A percentile compares a stretch with the other conserved stretches of the same genome.
These are phyloP conservation scores for Drosophila longiperda DNA, from an alignment of 2,888 invertebrate genomes.

Conservation along the genomic window DNA sequence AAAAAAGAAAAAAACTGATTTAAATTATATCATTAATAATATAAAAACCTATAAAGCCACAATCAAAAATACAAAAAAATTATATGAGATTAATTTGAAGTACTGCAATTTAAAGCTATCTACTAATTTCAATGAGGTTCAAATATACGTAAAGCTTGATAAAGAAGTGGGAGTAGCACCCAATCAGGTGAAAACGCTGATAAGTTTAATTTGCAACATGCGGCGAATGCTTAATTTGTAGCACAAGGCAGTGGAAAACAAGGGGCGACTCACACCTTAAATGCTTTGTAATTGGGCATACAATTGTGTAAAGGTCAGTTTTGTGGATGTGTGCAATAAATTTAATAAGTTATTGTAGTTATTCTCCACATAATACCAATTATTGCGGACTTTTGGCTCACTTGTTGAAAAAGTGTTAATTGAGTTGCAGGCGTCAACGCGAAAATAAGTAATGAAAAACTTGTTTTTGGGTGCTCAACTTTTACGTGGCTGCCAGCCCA, in stretches of 20 bases:
- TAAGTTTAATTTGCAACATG: slow-evolving; percentile 11
- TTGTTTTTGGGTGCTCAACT: slow-evolving; percentile 35
- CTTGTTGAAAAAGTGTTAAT: slow-evolving; percentile 57
- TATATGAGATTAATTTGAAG: not conserved
- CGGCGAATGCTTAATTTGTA: slow-evolving; percentile 29
- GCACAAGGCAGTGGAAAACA: not conserved
- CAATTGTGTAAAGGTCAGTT: slow-evolving; percentile 59
- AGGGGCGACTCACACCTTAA: not conserved
- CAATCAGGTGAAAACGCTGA: slow-evolving; percentile 9
- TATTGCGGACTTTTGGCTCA: not conserved
- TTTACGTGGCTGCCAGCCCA: slow-evolving; percentile 45
- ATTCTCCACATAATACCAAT: slow-evolving; percentile 21
- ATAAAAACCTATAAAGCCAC: not conserved
- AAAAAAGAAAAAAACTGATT: not conserved
- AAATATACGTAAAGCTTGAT: not conserved
- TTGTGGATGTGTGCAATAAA: slow-evolving; percentile 6
- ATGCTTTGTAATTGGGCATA: slow-evolving; percentile 52
- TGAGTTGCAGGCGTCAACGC: slow-evolving; percentile 48
- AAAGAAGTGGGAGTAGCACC: not conserved
- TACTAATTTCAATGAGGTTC: not conserved
- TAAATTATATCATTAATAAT: not conserved
- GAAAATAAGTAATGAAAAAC: slow-evolving; percentile 54
- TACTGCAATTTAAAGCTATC: not conserved
- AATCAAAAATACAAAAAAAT: not conserved
- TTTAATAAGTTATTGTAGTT: slow-evolving; percentile 20